These are phyloP conservation scores for Indri indri DNA, from an alignment of 2,113 vertebrate species.

Conservation along the genomic window DNA sequence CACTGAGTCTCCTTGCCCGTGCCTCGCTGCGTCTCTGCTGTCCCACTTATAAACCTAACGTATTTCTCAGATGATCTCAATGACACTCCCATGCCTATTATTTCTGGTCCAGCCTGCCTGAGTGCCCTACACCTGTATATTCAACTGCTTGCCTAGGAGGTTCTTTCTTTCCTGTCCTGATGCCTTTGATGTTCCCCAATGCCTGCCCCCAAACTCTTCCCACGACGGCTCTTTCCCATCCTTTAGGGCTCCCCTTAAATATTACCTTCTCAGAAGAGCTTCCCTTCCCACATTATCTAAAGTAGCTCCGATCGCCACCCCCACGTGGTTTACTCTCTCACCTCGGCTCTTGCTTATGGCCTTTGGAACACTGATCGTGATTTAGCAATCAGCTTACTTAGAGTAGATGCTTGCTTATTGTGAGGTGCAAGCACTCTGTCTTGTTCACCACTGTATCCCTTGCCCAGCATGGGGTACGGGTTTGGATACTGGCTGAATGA, in stretches of 20 bases:
- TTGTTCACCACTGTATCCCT: not conserved
- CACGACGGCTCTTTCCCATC: not conserved
- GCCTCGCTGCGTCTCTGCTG: not conserved
- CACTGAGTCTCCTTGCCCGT: not conserved
- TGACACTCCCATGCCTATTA: not conserved
- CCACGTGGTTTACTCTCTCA: not conserved
- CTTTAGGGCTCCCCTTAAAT: not conserved
- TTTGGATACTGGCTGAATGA: not conserved
- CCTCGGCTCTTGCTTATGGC: not conserved
- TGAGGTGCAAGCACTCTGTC: not conserved
- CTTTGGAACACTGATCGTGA: not conserved
- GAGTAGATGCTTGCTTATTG: not conserved
- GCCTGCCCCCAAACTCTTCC: not conserved
- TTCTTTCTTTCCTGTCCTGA: not conserved
- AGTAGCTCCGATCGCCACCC: not conserved
- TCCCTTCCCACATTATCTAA: not conserved
- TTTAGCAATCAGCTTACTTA: not conserved
- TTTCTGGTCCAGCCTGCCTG: not conserved
- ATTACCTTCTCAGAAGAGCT: not conserved
- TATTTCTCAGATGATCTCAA: not conserved
- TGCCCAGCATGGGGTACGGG: not conserved
- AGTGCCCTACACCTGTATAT: not conserved
- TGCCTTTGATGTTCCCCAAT: not conserved
- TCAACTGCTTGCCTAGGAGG: not conserved
- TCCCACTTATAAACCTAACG: not conserved